These are phyloP conservation scores for Avahi laniger DNA, from an alignment of 2,797 vertebrate genomes.

Conservation along the genomic window DNA sequence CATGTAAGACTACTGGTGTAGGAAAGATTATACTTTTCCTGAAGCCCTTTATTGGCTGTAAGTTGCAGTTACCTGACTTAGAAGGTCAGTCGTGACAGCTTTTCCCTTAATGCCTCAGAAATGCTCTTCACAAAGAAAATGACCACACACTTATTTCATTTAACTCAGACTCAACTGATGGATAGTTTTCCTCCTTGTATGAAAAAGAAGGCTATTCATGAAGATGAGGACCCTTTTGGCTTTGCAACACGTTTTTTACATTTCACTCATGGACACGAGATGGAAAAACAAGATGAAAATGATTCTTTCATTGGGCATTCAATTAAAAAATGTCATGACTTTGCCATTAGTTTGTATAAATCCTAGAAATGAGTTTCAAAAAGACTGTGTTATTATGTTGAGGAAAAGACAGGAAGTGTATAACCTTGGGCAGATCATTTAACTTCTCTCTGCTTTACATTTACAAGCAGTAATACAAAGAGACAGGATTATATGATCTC, in stretches of 20 bases:
- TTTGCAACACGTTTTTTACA: slow-evolving; percentile 23
- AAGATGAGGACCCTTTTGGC: neutral
- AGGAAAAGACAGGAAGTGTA: slow-evolving; percentile 17
- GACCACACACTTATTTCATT: neutral
- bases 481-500: slow-evolving; percentile 17
- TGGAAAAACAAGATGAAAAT: slow-evolving; percentile 48
- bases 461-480: slow-evolving; percentile 42
- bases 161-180: slow-evolving; percentile 25
- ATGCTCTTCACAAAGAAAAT: slow-evolving; percentile 31
- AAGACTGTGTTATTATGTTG: neutral
- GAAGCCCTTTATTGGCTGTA: neutral
- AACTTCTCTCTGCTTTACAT: slow-evolving; percentile 38
- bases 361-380: slow-evolving; percentile 40
- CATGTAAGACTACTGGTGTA: neutral
- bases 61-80: slow-evolving; percentile 25
- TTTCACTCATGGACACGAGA: neutral
- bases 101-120: slow-evolving; percentile 32
- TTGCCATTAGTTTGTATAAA: slow-evolving; percentile 49
- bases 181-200: neutral
- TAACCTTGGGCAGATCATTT: slow-evolving; percentile 54
- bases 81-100: neutral
- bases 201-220: neutral
- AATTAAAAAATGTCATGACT: slow-evolving; percentile 63
- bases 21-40: neutral
- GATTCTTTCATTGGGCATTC: slow-evolving; percentile 46